Evolutionary conservation across 1,140 invertebrate genomes (phyloP).

Genomic region (Procambarus virginalis): DNA sequence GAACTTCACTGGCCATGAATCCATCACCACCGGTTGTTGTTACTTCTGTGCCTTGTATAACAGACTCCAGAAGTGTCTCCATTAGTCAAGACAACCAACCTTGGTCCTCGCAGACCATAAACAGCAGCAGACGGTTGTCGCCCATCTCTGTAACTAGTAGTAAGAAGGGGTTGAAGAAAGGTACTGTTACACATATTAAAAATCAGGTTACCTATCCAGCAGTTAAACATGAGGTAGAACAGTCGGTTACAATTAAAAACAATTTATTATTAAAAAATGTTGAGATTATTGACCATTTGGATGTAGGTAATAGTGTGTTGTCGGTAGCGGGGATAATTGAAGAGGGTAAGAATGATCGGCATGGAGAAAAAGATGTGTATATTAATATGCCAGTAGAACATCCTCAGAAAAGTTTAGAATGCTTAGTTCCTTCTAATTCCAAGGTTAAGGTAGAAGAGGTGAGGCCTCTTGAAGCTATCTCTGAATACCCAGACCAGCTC

Average conservation of each 20-base stretch:
- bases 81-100: neutral
- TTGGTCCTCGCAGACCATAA: conserved; percentile 25
- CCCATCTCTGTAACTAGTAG: neutral
- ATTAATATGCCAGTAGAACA: neutral
- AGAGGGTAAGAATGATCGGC: neutral
- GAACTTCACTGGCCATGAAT: neutral
- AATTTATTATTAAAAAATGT: conserved; percentile 37
- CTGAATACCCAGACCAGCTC: conserved; percentile 10
- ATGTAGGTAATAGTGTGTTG: conserved; percentile 5
- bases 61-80: neutral
- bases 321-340: neutral
- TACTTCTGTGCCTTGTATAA: conserved; percentile 29
- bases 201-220: conserved; percentile 10
- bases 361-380: neutral
- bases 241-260: conserved; percentile 20
- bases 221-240: conserved; percentile 19
- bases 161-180: neutral
- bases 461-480: neutral
- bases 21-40: conserved; percentile 36
- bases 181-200: neutral
- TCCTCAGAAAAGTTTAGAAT: neutral
- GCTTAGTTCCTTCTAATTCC: conserved; percentile 10
- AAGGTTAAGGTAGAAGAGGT: conserved; percentile 29
- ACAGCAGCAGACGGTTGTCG: neutral
- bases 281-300: conserved; percentile 45